phyloP scores from a whole-genome alignment of 2,888 invertebrate species.

The Polydrusus cervinus region DNA sequence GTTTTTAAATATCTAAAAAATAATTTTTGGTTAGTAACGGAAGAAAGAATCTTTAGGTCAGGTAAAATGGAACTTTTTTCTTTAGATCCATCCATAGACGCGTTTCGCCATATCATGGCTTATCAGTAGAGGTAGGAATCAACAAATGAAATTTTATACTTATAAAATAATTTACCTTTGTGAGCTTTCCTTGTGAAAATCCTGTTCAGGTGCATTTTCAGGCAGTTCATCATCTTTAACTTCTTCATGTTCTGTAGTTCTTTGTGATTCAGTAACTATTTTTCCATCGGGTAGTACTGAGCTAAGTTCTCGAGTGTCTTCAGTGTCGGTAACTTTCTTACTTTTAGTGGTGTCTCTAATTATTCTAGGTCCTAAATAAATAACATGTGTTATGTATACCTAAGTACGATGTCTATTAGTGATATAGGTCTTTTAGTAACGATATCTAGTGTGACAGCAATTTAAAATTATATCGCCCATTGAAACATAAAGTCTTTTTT shows the following conservation, averaged over 20 bases:
- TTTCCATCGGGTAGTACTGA: constrained; percentile 87
- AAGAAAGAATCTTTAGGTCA: too few species aligned
- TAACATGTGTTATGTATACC: not conserved
- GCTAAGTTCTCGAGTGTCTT: constrained; percentile 86
- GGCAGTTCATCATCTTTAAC: constrained; percentile 86
- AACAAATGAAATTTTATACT: too few species aligned
- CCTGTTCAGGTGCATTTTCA: constrained; percentile 74
- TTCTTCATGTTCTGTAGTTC: constrained; percentile 89
- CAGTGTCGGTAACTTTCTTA: constrained; percentile 89
- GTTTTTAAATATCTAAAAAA: constrained; percentile 76
- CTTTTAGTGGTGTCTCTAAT: constrained; percentile 85
- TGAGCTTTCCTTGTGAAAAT: constrained; percentile 72
- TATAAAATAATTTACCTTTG: constrained; percentile 66
- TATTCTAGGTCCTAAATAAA: constrained; percentile 74
- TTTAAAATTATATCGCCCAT: too few species aligned
- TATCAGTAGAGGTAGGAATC: too few species aligned
- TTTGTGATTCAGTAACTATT: constrained; percentile 88
- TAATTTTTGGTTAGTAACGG: not conserved
- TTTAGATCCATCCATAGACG: too few species aligned
- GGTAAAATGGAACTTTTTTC: too few species aligned
- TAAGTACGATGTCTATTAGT: not conserved
- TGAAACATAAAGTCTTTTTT: too few species aligned
- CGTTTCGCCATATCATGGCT: too few species aligned
- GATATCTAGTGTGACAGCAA: too few species aligned
- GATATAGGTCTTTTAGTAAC: too few species aligned